Evolutionary conservation across 53 echinoderm and acorn worm genomes (phyloP), one percentile per base, ranked within the genome.

Genomic region (Stichopus horrens): DNA sequence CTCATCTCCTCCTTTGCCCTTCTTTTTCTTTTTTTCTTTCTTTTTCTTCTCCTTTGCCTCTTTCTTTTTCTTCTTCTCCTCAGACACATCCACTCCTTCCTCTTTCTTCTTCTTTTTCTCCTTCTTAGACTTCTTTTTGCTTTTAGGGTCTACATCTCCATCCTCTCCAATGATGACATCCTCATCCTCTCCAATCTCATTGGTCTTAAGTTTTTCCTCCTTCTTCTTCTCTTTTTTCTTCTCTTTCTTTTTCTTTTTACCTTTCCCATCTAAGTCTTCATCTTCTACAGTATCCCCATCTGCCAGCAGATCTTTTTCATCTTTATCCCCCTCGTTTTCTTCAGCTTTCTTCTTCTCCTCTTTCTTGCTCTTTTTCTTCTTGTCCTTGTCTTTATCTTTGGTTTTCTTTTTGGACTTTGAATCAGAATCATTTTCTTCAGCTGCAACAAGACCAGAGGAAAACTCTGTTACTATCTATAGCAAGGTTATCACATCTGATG

Each of bases 1-100:
- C 58, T 74, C 92, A 20, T 92, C 92, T 68, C 54, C 82, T 55
- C 91, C 63, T 19, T n/a, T 68, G 13, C 58, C 54, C 63, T 90
- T 76, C 23, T 54, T 53, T 68, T 88, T 86, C 68, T 91, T 90
- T 60, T 93, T 83, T n/a, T 91, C 68, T 65, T 91, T 75, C 76
- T 88, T 18, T 9, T 75, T 75, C 88, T 55, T 75, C 57, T 88
- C 58, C 23, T 88, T 76, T 8, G 21, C 76, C 18, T 75, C 53
- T 71, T 75, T 57, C 68, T 88, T 57, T 20, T 76, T 53, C 55
- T 54, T 71, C 23, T 76, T 52, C 57, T 74, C 74, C 53, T 87
- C 87, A 56, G 18, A 52, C n/a, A 21, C 73, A 53, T 86, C 74
- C 19, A 73, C 87, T 63, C 68, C 56, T 23, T 86, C 87, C 21